Conservation (phyloP, 2,797 vertebrate species). For the Urocyon cinereoargenteus region DNA sequence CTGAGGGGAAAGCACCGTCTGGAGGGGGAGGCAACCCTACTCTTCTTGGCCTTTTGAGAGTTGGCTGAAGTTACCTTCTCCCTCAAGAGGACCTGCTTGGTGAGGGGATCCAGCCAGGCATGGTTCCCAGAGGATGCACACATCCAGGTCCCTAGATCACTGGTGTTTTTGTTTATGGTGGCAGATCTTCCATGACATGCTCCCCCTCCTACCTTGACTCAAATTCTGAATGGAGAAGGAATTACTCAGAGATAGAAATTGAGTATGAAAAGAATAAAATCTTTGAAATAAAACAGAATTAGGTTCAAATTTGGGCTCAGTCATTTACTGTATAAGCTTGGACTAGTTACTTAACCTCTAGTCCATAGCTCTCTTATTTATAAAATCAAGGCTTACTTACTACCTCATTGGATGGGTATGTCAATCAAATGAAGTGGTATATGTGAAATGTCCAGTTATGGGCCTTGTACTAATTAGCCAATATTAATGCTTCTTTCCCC, state of each 20-base stretch:
- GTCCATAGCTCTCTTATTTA: background rate
- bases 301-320: background rate
- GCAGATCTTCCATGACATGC: background rate
- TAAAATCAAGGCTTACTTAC: background rate
- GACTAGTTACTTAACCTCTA: background rate
- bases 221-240: background rate
- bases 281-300: slow-evolving; percentile 15
- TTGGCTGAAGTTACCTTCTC: background rate
- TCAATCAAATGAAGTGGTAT: background rate
- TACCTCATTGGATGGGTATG: background rate
- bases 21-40: background rate
- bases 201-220: background rate
- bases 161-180: background rate
- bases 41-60: background rate
- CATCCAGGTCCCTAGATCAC: background rate
- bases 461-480: background rate
- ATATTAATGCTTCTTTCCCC: background rate
- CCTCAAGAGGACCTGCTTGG: background rate
- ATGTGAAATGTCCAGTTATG: background rate
- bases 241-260: background rate
- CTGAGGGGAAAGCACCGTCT: background rate
- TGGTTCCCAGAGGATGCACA: background rate
- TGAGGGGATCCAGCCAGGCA: background rate
- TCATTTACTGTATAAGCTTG: slow-evolving; percentile 18
- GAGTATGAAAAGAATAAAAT: background rate